Evolutionary conservation across 2,888 invertebrate genomes (phyloP).

Genomic region (Gymnosoma rotundatum): DNA sequence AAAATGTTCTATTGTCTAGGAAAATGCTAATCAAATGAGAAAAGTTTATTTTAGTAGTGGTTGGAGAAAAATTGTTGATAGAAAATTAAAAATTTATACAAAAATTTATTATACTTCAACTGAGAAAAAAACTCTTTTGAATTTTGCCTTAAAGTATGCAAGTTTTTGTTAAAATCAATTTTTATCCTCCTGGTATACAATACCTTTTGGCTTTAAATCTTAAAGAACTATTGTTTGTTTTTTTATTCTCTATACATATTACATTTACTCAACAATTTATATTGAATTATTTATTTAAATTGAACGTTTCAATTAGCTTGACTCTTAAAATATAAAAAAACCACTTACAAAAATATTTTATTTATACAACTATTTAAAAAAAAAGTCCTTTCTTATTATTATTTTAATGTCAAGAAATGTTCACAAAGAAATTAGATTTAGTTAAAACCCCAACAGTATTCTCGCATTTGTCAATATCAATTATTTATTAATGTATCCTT

Average conservation of each 20-base stretch:
- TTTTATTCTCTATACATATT: background rate
- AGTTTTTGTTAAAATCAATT: background rate
- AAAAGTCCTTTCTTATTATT: constrained; percentile 18
- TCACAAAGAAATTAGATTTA: background rate
- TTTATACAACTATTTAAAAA: constrained; percentile 42
- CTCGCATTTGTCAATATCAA: constrained; percentile 60
- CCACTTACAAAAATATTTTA: constrained; percentile 48
- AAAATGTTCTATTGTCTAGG: background rate
- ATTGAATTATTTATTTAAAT: constrained; percentile 19
- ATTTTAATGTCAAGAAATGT: constrained; percentile 28
- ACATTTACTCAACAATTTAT: background rate
- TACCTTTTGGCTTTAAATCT: background rate
- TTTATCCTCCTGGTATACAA: constrained; percentile 1
- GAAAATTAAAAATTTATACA: too few relatives aligned
- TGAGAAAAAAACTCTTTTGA: background rate
- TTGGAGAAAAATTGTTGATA: too few relatives aligned
- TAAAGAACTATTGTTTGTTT: background rate
- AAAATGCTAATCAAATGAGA: constrained; percentile 20
- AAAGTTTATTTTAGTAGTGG: background rate
- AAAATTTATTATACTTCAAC: background rate
- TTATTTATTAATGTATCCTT: constrained; percentile 48
- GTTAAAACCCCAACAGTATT: constrained; percentile 44
- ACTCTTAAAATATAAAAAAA: constrained; percentile 42
- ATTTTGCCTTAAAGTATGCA: background rate
- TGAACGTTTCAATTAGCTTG: constrained; percentile 20